These are phyloP conservation scores for Chondrilla cf. caribensis DNA, from an alignment of 37 sponge, comb jelly and placozoan species.

Conservation along the genomic window DNA sequence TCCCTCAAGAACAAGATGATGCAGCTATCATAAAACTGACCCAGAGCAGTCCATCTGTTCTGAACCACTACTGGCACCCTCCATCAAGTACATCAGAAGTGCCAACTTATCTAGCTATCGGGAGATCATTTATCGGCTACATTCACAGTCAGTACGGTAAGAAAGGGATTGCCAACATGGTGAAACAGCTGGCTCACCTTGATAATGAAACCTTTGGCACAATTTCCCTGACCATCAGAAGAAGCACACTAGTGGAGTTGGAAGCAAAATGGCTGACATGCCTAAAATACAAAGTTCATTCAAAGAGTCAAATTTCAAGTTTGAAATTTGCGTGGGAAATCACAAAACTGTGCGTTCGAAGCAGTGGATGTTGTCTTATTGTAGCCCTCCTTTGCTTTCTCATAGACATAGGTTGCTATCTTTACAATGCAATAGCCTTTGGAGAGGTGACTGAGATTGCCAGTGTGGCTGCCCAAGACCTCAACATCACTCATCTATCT, in stretches of 20 bases:
- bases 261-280: conserved; percentile 8
- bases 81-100: conserved; percentile 3
- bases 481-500: neutral
- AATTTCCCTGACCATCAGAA: neutral
- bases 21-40: neutral
- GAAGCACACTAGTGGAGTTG: neutral
- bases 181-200: conserved; percentile 14
- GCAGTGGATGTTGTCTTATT: neutral
- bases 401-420: conserved; percentile 22
- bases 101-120: neutral
- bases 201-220: neutral
- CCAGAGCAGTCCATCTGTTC: neutral
- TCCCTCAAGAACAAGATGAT: neutral
- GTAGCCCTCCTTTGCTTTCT: conserved; percentile 21
- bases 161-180: neutral
- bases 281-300: neutral
- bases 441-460: conserved; percentile 9
- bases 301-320: neutral
- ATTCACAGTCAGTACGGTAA: conserved; percentile 2
- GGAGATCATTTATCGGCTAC: neutral
- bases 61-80: neutral
- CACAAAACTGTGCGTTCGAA: neutral
- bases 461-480: neutral
- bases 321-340: neutral
- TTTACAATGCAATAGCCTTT: conserved; percentile 31